Conservation (phyloP, 2,888 invertebrate genomes). For the Ophioninae sp. region DNA sequence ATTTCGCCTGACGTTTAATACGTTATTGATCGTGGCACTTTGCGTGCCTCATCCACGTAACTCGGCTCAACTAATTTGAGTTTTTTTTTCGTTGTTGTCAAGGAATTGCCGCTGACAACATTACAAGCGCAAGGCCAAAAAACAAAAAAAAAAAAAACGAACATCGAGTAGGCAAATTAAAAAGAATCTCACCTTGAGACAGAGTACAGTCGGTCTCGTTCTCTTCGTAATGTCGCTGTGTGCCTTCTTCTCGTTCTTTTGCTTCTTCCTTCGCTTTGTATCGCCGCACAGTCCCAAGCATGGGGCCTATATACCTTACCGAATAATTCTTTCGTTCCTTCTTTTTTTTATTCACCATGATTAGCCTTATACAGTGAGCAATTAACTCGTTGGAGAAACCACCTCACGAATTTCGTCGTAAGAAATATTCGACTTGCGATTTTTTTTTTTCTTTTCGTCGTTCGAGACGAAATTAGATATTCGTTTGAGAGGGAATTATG, state of each 20-base stretch:
- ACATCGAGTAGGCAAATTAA: constrained; percentile 24
- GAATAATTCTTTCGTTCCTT: constrained; percentile 3
- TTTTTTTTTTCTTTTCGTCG: constrained; percentile 11
- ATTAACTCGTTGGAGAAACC: constrained; percentile 30
- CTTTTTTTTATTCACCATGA: constrained; percentile 15
- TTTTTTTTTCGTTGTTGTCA: constrained; percentile 72
- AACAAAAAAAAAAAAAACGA: constrained; percentile 26
- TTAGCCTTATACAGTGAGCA: constrained; percentile 19
- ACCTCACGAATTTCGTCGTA: constrained; percentile 19
- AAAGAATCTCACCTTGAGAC: constrained; percentile 66
- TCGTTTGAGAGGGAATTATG: neutral
- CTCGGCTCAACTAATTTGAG: constrained; percentile 76
- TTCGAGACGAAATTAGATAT: neutral
- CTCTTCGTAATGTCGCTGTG: constrained; percentile 36
- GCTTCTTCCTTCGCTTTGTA: constrained; percentile 22
- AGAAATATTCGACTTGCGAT: constrained; percentile 9
- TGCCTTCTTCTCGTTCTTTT: constrained; percentile 8
- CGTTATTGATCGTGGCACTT: constrained; percentile 6
- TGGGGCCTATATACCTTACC: neutral
- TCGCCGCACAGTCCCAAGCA: constrained; percentile 15
- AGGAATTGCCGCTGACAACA: constrained; percentile 73
- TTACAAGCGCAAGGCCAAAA: constrained; percentile 68
- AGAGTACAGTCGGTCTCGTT: constrained; percentile 46
- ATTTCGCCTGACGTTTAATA: neutral
- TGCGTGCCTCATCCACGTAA: constrained; percentile 70